These are phyloP conservation scores for Melanotaenia parkinsoni DNA, from an alignment of 2,797 vertebrate species.

Conservation along the genomic window DNA sequence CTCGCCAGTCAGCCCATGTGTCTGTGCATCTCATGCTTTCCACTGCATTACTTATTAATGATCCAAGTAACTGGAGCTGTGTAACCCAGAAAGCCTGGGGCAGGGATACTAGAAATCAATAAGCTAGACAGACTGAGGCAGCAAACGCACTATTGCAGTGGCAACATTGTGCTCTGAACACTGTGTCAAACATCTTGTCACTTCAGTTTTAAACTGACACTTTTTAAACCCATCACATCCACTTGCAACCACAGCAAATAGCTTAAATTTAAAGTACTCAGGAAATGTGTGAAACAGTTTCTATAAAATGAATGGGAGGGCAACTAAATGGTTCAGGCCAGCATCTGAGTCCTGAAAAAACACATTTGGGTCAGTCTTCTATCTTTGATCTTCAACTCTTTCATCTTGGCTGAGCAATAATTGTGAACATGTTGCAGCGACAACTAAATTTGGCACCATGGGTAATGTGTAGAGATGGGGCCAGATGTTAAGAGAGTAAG, in stretches of 20 bases:
- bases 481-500: constrained; percentile 42
- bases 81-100: constrained; percentile 66
- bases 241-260: not conserved
- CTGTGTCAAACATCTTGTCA: constrained; percentile 13
- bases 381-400: not conserved
- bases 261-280: not conserved
- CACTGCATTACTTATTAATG: constrained; percentile 78
- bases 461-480: constrained; percentile 21
- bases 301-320: constrained; percentile 11
- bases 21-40: constrained; percentile 65
- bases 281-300: not conserved
- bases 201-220: constrained; percentile 2
- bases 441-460: constrained; percentile 23
- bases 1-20: constrained; percentile 60
- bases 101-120: constrained; percentile 47
- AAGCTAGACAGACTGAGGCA: constrained; percentile 5
- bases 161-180: constrained; percentile 20
- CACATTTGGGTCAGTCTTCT: constrained; percentile 51
- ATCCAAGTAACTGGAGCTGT: constrained; percentile 68
- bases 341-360: constrained; percentile 27
- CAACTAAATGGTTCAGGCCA: constrained; percentile 25
- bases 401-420: constrained; percentile 25
- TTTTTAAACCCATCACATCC: not conserved
- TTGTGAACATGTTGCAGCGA: constrained; percentile 31
- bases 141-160: constrained; percentile 5